Evolutionary conservation across 23 tunicate species (phyloP), one percentile per base, ranked within the genome.

Genomic region (Corella eumyota): DNA sequence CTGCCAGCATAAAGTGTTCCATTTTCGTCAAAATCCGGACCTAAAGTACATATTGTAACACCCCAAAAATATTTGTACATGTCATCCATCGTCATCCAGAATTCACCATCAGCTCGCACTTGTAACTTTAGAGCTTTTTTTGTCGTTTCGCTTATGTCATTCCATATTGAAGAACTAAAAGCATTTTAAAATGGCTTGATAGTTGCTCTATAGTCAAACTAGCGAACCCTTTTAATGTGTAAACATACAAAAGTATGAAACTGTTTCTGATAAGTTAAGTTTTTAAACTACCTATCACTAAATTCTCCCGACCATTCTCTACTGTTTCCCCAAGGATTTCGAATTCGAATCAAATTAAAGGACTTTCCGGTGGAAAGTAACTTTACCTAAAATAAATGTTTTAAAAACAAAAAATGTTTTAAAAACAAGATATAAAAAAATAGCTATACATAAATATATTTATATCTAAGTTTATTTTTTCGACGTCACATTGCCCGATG

Each of bases 51-150:
- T 34, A 73, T 73, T 30, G 79, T 62, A 2, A 73, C 20, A 20
- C 36, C 28, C 23, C 27, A 19, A 28, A 73, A 73, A 31, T 62
- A 6, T 21, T 34, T 50, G 20, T 23, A 30, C 0, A 73, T 36
- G 23, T 73, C 79, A 2, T 73, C 62, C 6, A 56, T 50, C 38
- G 62, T 62, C 79, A 73, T 62, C 69, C 69, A 73, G 62, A 69
- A 73, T 37, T 73, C 79, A 21, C 32, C 79, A 36, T 73, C 70
- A 37, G n/a, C 66, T 23, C 23, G 29, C 22, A 37, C 66, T 47
- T 5, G 21, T 25, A 34, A 61, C 5, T 32, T 30, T 19, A 61
- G 27, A 3, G 30, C 19, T 23, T 61, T 61, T 61, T 61, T 61
- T 9, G 46, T 37, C 38, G 25, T 22, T 25, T 37, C 47, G 49